Evolutionary conservation across 2,888 invertebrate species (phyloP).

Genomic region (Zaprionus obscuricornis): DNA sequence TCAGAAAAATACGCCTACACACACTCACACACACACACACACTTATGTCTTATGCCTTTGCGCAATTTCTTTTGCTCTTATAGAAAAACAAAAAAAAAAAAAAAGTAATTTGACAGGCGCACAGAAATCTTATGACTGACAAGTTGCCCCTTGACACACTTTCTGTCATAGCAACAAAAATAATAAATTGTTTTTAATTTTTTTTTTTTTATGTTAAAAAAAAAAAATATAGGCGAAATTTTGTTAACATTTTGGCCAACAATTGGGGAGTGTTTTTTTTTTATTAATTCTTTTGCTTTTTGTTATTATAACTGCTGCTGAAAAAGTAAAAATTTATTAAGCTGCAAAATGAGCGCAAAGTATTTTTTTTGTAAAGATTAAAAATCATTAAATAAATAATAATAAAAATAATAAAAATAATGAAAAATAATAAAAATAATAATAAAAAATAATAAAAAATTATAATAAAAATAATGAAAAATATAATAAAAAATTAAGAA

Average conservation of each 20-base stretch:
- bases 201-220: conserved; percentile 19
- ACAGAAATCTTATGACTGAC: conserved; percentile 70
- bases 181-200: conserved; percentile 58
- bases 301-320: no score
- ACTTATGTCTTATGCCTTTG: conserved; percentile 44
- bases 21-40: conserved; percentile 9
- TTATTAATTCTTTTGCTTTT: no score
- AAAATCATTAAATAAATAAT: no score
- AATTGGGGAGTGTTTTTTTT: no score
- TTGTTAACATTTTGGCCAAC: conserved; percentile 33
- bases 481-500: no score
- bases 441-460: no score
- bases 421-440: no score
- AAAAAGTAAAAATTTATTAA: conserved; percentile 13
- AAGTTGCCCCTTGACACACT: conserved; percentile 79
- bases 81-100: conserved; percentile 27
- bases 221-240: conserved; percentile 2
- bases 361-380: no score
- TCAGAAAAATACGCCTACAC: conserved; percentile 21
- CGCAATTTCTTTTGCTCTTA: conserved; percentile 65
- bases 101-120: conserved; percentile 59
- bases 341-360: conserved; percentile 2
- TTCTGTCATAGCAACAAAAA: conserved; percentile 68
- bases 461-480: no score
- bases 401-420: no score